Conservation (phyloP, 2,888 invertebrate genomes). For the Phortica magna region DNA sequence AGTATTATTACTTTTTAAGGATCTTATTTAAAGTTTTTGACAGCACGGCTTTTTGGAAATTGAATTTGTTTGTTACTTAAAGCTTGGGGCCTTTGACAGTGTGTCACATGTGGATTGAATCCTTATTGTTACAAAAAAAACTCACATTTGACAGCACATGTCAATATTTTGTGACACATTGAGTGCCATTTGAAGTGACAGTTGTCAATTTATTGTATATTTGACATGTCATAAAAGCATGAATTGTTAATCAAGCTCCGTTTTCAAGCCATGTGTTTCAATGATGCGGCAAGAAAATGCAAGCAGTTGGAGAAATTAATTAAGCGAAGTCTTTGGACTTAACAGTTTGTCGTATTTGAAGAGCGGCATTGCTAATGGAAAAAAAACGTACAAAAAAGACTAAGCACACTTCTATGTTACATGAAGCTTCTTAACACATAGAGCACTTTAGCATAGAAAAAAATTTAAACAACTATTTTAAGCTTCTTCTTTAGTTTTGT, state of each 20-base stretch:
- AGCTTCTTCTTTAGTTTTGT: too few relatives aligned
- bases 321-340: too few relatives aligned
- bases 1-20: not conserved
- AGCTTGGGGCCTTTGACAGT: not conserved
- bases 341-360: too few relatives aligned
- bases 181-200: constrained; percentile 57
- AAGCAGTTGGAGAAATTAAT: too few relatives aligned
- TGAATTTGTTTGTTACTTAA: not conserved
- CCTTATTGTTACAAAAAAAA: not conserved
- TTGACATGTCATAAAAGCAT: not conserved
- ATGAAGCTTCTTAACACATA: too few relatives aligned
- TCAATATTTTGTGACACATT: constrained; percentile 44
- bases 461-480: too few relatives aligned
- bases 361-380: too few relatives aligned
- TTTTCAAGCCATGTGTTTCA: not conserved
- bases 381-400: too few relatives aligned
- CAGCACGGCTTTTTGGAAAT: not conserved
- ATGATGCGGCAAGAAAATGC: too few relatives aligned
- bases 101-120: not conserved
- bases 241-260: not conserved
- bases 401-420: too few relatives aligned
- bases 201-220: constrained; percentile 48
- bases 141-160: constrained; percentile 32
- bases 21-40: not conserved
- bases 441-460: too few relatives aligned